phyloP scores from a whole-genome alignment of 1,140 invertebrate species.

The Anagrus nilaparvatae region DNA sequence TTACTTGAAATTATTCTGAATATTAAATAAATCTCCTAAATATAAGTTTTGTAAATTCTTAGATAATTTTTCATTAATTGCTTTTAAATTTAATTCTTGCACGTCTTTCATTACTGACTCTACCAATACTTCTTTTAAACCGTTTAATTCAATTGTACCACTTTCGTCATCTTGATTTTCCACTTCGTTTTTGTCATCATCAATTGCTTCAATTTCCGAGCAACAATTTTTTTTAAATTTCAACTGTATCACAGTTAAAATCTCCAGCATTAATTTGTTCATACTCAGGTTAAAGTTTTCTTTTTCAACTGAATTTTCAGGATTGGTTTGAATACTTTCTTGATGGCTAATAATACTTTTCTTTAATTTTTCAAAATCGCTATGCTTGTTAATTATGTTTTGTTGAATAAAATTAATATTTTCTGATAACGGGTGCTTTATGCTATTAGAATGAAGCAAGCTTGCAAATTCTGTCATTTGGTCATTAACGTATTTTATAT shows the following conservation, averaged over 20 bases:
- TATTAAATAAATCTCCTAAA: constrained; percentile 9
- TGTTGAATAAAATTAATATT: constrained; percentile 23
- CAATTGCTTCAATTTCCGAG: constrained; percentile 9
- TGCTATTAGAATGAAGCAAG: constrained; percentile 34
- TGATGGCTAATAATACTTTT: too few species aligned
- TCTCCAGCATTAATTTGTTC: constrained; percentile 25
- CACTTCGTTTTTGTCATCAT: constrained; percentile 18
- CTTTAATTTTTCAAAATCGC: too few species aligned
- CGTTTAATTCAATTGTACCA: constrained; percentile 32
- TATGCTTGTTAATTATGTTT: too few species aligned
- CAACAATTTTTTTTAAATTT: constrained; percentile 6
- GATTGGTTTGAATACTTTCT: too few species aligned
- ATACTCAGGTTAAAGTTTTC: too few species aligned
- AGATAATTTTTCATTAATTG: constrained; percentile 29
- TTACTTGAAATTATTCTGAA: constrained; percentile 17
- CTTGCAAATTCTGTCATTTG: constrained; percentile 28
- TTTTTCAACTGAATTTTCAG: too few species aligned
- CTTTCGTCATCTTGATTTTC: constrained; percentile 36
- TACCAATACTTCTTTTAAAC: constrained; percentile 51
- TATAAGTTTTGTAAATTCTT: constrained; percentile 19
- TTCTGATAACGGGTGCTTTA: constrained; percentile 28
- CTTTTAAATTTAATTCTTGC: constrained; percentile 41
- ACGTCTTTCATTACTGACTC: constrained; percentile 50
- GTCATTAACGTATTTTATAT: constrained; percentile 29
- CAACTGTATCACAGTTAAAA: neutral